phyloP scores from a whole-genome alignment of 2,113 vertebrate species.

The Notarius lentiginosus region DNA sequence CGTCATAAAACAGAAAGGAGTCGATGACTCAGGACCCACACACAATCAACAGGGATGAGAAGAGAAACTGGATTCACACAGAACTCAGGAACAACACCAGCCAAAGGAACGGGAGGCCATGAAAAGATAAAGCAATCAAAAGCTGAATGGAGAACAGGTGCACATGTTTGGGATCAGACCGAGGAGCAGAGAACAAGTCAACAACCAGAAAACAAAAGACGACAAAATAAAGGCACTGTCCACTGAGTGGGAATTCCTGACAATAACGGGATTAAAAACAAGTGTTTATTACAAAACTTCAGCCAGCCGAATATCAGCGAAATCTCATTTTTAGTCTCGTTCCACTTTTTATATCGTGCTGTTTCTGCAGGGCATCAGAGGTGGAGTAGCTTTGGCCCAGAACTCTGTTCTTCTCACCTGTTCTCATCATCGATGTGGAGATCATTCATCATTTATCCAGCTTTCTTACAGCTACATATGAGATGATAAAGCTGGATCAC shows the following conservation, averaged over 20 bases:
- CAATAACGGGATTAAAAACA: neutral
- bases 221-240: neutral
- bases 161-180: neutral
- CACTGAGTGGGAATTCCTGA: constrained; percentile 2
- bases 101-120: neutral
- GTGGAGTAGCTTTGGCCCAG: constrained; percentile 19
- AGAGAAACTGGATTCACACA: neutral
- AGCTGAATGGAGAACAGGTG: neutral
- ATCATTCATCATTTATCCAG: constrained; percentile 68
- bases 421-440: constrained; percentile 70
- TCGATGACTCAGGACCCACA: neutral
- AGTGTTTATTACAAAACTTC: neutral
- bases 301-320: neutral
- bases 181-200: neutral
- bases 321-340: neutral
- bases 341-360: constrained; percentile 42
- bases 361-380: constrained; percentile 1
- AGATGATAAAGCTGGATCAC: constrained; percentile 27
- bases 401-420: constrained; percentile 57
- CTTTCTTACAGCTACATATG: constrained; percentile 56
- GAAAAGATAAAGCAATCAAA: neutral
- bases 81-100: neutral
- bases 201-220: neutral
- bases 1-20: neutral
- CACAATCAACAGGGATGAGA: neutral